Conservation (phyloP, 2,797 vertebrate genomes). For the Acanthurus lineatus region DNA sequence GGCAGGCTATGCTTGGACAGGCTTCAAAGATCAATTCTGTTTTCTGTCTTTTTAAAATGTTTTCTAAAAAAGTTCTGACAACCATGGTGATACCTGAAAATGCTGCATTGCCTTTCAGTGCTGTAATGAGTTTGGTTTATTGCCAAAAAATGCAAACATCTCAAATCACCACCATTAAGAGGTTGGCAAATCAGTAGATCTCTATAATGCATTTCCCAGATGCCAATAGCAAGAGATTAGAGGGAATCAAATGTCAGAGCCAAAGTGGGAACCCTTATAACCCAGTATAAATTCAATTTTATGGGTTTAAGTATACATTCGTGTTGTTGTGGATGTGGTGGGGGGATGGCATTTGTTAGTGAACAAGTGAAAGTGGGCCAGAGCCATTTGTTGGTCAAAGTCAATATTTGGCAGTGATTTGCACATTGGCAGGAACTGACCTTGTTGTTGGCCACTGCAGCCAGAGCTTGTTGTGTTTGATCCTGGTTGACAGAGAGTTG, state of each 20-base stretch:
- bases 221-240: neutral
- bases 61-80: neutral
- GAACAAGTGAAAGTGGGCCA: conserved; percentile 50
- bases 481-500: conserved; percentile 18
- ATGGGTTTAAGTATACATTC: neutral
- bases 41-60: neutral
- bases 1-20: neutral
- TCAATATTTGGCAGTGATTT: conserved; percentile 78
- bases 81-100: no score
- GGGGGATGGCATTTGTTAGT: neutral
- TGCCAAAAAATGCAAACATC: neutral
- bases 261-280: neutral
- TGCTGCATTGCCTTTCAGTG: neutral
- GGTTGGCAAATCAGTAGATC: neutral
- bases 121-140: neutral
- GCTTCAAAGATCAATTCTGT: neutral
- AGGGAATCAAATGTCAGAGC: neutral
- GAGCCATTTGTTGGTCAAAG: conserved; percentile 61
- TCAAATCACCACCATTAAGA: neutral
- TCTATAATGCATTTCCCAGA: neutral
- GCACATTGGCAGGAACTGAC: conserved; percentile 59
- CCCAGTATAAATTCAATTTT: neutral
- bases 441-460: conserved; percentile 52
- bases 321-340: neutral
- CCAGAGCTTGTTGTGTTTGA: conserved; percentile 41